Evolutionary conservation across 2,888 invertebrate species (phyloP).

Genomic region (Gnatocerus cornutus): DNA sequence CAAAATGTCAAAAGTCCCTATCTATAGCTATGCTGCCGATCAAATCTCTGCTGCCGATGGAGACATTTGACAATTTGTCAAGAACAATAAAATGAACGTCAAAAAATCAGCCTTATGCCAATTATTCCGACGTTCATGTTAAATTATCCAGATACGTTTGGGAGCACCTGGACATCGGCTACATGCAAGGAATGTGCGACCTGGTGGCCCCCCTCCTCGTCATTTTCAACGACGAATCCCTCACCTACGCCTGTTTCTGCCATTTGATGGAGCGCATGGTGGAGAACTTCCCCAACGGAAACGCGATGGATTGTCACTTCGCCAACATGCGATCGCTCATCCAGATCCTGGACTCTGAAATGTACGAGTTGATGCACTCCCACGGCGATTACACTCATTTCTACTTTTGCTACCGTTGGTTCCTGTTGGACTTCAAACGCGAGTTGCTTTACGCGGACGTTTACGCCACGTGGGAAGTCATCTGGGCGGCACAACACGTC

Average conservation of each 20-base stretch:
- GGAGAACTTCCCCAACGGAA: conserved; percentile 93
- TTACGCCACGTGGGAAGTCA: conserved; percentile 95
- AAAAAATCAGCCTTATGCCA: too few species aligned
- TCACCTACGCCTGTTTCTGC: conserved; percentile 93
- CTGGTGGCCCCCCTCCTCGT: conserved; percentile 94
- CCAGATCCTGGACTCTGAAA: conserved; percentile 92
- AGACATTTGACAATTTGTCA: too few species aligned
- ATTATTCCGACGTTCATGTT: too few species aligned
- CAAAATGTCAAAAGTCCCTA: background rate
- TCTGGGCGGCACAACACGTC: conserved; percentile 94
- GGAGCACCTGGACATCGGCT: conserved; percentile 95
- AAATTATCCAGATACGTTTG: conserved; percentile 90
- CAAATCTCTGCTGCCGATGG: too few species aligned
- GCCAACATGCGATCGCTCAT: conserved; percentile 94
- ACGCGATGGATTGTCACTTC: conserved; percentile 96
- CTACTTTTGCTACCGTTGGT: conserved; percentile 98
- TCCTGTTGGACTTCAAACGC: conserved; percentile 95
- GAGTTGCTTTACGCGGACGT: conserved; percentile 95
- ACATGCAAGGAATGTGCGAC: conserved; percentile 99
- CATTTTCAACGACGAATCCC: conserved; percentile 92
- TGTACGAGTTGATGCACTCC: conserved; percentile 95
- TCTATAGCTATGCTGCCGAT: background rate
- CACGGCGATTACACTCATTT: conserved; percentile 98
- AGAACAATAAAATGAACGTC: too few species aligned
- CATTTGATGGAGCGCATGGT: conserved; percentile 92